These are phyloP conservation scores for Siniperca obscura DNA, from an alignment of 2,797 vertebrate genomes.

Conservation along the genomic window DNA sequence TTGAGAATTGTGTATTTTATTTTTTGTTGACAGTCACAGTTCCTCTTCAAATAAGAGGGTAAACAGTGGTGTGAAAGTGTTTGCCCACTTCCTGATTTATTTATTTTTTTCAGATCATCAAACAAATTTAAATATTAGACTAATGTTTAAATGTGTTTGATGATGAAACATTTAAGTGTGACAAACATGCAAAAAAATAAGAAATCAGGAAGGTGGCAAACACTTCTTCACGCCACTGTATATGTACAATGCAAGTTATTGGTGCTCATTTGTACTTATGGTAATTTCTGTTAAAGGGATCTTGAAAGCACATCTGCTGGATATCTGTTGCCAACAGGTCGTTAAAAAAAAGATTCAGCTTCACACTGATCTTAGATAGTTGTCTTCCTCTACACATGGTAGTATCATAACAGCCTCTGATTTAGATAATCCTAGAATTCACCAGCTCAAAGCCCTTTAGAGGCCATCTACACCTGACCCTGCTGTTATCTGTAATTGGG, in stretches of 20 bases:
- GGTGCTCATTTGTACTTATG: neutral
- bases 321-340: conserved; percentile 10
- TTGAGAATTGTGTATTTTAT: neutral
- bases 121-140: too few relatives aligned
- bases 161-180: too few relatives aligned
- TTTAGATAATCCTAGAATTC: conserved; percentile 47
- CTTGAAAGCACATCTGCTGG: neutral
- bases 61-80: too few relatives aligned
- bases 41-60: neutral
- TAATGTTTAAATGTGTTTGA: too few relatives aligned
- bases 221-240: too few relatives aligned
- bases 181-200: too few relatives aligned
- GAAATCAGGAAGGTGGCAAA: too few relatives aligned
- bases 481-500: conserved; percentile 60
- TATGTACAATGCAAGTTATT: neutral
- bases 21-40: neutral
- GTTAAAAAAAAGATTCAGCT: conserved; percentile 12
- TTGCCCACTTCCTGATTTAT: too few relatives aligned
- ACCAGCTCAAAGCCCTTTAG: conserved; percentile 22
- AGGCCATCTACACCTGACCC: conserved; percentile 27
- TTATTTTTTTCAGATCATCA: too few relatives aligned
- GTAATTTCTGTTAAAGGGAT: neutral
- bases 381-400: conserved; percentile 9
- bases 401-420: conserved; percentile 1
- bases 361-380: conserved; percentile 13